Conservation (phyloP, 2,797 vertebrate genomes). For the Bovichtus diacanthus region DNA sequence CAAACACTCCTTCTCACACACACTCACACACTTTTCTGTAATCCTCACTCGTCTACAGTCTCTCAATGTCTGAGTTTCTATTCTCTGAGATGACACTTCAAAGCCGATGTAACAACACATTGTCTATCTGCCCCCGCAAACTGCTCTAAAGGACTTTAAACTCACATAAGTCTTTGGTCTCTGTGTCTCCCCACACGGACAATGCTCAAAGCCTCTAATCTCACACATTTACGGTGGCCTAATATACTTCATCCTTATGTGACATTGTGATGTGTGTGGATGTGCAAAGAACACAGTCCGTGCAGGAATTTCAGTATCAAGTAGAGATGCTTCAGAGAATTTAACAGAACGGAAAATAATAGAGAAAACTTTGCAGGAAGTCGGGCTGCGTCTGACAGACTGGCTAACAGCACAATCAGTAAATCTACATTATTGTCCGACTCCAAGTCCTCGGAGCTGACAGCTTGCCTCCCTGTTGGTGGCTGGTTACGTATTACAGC, state of each 20-base stretch:
- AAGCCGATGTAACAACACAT: constrained; percentile 78
- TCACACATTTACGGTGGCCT: constrained; percentile 67
- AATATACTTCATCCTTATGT: constrained; percentile 71
- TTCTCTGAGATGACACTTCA: constrained; percentile 81
- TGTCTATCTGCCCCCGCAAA: constrained; percentile 77
- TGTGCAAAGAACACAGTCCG: constrained; percentile 16
- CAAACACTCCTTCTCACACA: constrained; percentile 74
- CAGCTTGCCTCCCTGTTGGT: constrained; percentile 52
- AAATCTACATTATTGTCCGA: constrained; percentile 51
- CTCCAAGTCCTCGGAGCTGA: constrained; percentile 55
- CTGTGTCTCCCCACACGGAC: constrained; percentile 62
- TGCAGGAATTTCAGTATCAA: constrained; percentile 23
- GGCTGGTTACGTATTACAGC: constrained; percentile 42
- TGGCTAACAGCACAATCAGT: constrained; percentile 59
- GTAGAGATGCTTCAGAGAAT: constrained; percentile 18
- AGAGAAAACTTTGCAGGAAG: constrained; percentile 41
- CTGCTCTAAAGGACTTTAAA: constrained; percentile 76
- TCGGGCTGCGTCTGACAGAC: constrained; percentile 28
- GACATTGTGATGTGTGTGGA: constrained; percentile 44
- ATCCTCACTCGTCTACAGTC: constrained; percentile 74
- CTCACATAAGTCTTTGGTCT: constrained; percentile 71
- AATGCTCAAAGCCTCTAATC: constrained; percentile 71
- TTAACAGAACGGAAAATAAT: constrained; percentile 34
- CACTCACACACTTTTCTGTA: constrained; percentile 75
- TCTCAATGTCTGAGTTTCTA: constrained; percentile 79